Percentiles rank a stretch among this genome's conserved stretches.
phyloP scores from a whole-genome alignment of 2,888 invertebrate genomes.

The Pinctada fucata region DNA sequence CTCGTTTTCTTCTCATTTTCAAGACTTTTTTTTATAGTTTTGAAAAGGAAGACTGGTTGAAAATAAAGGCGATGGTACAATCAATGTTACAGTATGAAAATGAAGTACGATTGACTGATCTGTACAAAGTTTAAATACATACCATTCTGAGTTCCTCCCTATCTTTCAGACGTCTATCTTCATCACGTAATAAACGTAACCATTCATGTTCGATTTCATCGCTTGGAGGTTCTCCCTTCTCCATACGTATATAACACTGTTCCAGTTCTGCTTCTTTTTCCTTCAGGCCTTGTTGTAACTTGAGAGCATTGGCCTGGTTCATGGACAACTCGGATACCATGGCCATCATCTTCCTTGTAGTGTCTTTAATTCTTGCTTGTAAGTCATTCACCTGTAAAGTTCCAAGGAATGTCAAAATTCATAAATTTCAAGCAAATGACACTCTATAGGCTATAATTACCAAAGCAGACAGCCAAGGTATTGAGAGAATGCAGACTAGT shows the following conservation, averaged over 20 bases:
- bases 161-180: conserved; percentile 60
- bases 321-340: conserved; percentile 76
- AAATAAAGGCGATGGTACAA: no score
- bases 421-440: no score
- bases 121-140: conserved; percentile 14
- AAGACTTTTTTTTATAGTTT: no score
- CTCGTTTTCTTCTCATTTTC: no score
- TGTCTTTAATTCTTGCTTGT: conserved; percentile 73
- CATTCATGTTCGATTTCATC: conserved; percentile 73
- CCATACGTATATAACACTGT: conserved; percentile 75
- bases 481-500: no score
- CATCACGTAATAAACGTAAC: conserved; percentile 65
- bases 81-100: no score
- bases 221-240: conserved; percentile 76
- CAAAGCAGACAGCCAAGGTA: no score
- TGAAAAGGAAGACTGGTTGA: no score
- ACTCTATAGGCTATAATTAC: no score
- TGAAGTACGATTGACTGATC: no score
- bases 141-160: conserved; percentile 68
- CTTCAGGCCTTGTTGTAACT: conserved; percentile 71
- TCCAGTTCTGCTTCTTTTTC: conserved; percentile 73
- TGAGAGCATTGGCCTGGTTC: conserved; percentile 74
- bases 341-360: conserved; percentile 77
- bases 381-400: conserved; percentile 71
- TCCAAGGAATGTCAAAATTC: no score